These are phyloP conservation scores for Cydia strobilella DNA, from an alignment of 1,140 invertebrate genomes.

Conservation along the genomic window DNA sequence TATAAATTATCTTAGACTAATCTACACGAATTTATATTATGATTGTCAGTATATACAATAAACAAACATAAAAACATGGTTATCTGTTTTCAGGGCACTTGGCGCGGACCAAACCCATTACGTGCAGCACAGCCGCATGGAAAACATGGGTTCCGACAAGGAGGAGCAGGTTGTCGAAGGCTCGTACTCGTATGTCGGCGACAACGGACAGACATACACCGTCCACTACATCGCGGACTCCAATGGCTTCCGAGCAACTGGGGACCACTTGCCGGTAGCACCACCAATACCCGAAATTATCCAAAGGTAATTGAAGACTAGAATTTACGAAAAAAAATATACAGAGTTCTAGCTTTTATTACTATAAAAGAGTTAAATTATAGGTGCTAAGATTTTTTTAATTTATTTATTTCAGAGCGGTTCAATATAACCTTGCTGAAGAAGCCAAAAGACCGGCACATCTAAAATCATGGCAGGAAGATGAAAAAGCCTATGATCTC, in stretches of 20 bases:
- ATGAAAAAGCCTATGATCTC: slow-evolving; percentile 51
- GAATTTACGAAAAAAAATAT: not conserved
- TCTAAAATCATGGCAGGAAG: slow-evolving; percentile 59
- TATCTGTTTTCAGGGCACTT: slow-evolving; percentile 62
- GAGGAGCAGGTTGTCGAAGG: slow-evolving; percentile 82
- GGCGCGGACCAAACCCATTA: slow-evolving; percentile 79
- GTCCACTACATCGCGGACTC: slow-evolving; percentile 81
- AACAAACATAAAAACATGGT: no score
- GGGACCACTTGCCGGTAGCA: slow-evolving; percentile 80
- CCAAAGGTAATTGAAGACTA: slow-evolving; percentile 60
- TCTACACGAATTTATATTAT: no score
- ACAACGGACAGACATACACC: slow-evolving; percentile 80
- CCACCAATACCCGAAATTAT: slow-evolving; percentile 80
- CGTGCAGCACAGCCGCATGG: slow-evolving; percentile 79
- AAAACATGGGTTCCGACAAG: slow-evolving; percentile 79
- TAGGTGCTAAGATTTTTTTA: slow-evolving; percentile 5
- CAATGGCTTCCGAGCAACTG: slow-evolving; percentile 80
- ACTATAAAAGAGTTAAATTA: no score
- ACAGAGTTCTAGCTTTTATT: not conserved
- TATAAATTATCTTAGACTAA: no score
- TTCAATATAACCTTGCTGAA: slow-evolving; percentile 76
- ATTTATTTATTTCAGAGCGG: slow-evolving; percentile 57
- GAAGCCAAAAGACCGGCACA: slow-evolving; percentile 70
- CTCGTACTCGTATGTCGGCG: slow-evolving; percentile 82
- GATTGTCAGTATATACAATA: no score